Base-by-base conservation (phyloP, 1,140 invertebrate species). In the Drosophila triauraria region DNA sequence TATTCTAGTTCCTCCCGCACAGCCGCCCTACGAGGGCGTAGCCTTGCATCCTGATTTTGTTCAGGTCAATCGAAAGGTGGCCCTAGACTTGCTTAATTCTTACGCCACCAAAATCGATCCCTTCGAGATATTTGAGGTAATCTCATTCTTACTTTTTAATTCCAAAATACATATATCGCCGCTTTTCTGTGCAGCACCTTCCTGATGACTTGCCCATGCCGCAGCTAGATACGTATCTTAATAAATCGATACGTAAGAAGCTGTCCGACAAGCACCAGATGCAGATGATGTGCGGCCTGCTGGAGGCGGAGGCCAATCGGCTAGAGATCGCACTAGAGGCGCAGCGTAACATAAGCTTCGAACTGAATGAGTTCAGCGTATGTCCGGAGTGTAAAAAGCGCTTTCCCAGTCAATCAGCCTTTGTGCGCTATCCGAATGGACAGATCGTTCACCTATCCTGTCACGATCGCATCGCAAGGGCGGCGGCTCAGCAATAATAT, bases 401-500 rank as follows among this genome's bases (percentile, higher is more conserved):
- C 67, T 98, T 99, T 93, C 96, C 96, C 25, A 98, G 97, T 92
- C 96, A 97, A 93, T 98, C 97, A 94, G 97, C 98, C 32, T 98
- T 99, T 93, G 97, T 97, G 5, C 94, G 97, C 35, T 98, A 97
- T 94, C 97, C 98, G 3, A 97, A 97, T 93, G 98, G 97, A 4
- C 96, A 98, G 80, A 96, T 98, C 38, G 97, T 99, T 6, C 98
- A 99, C 94, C 98, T 97, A 92, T 97, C 96, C 1, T 99, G 98
- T 91, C 94, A 94, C 69, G 93, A 94, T 62, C 83, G 83, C 20
- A 65, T 67, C 30, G 74, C 53, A 1, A 30, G 70, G 25, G 58
- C 54, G 15, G 63, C 77, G 1, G 46, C 56, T 20, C 67, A 90
- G 23, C 69, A 71, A 62, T 85, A 72, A 70, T 20, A 20, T 15